Base-by-base conservation (phyloP, 2,888 invertebrate genomes). In the Drosophila nigricruria region DNA sequence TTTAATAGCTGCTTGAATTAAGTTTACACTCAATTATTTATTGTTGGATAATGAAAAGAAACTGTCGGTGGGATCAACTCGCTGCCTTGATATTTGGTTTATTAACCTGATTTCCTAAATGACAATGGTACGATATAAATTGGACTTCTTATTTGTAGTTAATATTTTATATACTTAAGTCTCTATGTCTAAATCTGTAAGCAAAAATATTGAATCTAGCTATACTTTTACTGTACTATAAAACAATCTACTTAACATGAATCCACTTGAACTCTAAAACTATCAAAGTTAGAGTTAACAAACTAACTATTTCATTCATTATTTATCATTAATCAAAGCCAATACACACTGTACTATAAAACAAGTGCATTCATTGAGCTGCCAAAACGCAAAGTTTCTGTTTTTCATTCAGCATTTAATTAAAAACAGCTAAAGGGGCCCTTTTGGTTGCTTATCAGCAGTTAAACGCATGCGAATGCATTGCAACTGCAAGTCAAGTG, bases 331-430 rank as follows among this genome's bases (percentile, higher is more conserved):
- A 25, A 0, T 14, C n/a, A 6, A 10, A 23, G 5, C 5, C 30
- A 42, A 30, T 10, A 30, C 10, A 23, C 25, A 73, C 79, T 78
- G 57, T 64, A 56, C 42, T 47, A 49, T 9, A 36, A 40, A 42
- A 4, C n/a, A 25, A 47, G 14, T 49, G 47, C 50, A 72, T 18
- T 72, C 60, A 64, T 62, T 77, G 45, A 65, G 58, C 16, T 76
- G 64, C 10, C 53, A 53, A 57, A 53, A 25, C 27, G 34, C n/a
- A 52, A 23, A 18, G 64, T 36, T 67, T 65, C 58, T 56, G 53
- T 38, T 54, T 32, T 78, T 77, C 77, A 78, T 77, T 77, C 63
- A 74, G 43, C 47, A 57, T 54, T 73, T 60, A 64, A 76, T 76
- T 62, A 49, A 56, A 52, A 36, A 6, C 74, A 40, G 49, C 56